Conservation (phyloP, 2,797 vertebrate genomes). For the Geotrypetes seraphini region DNA sequence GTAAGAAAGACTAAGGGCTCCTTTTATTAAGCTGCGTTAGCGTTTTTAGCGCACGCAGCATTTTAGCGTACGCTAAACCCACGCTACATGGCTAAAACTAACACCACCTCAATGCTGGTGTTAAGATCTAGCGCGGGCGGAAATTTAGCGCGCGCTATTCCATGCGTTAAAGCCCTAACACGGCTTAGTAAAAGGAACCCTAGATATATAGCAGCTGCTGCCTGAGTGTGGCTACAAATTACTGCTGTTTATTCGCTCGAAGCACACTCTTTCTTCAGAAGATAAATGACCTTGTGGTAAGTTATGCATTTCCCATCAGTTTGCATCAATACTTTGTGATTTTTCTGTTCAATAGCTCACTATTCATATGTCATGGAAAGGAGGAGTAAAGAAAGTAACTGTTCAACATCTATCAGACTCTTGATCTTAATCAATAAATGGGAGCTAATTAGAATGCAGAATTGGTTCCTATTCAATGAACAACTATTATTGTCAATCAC, state of each 20-base stretch:
- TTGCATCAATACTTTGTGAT: constrained; percentile 15
- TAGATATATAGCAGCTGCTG: constrained; percentile 18
- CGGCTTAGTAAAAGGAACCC: too few relatives aligned
- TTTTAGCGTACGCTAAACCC: too few relatives aligned
- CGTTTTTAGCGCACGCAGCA: too few relatives aligned
- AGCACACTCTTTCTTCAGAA: constrained; percentile 13
- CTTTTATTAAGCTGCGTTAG: too few relatives aligned
- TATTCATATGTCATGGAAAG: constrained; percentile 14
- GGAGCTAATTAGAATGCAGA: not conserved
- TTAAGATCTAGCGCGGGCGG: too few relatives aligned
- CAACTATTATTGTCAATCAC: not conserved
- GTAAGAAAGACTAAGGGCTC: too few relatives aligned
- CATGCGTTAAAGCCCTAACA: too few relatives aligned
- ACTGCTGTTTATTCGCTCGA: constrained; percentile 15
- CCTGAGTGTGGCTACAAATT: constrained; percentile 13
- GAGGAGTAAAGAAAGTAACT: constrained; percentile 13
- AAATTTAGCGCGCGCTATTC: too few relatives aligned
- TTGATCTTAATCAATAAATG: constrained; percentile 7
- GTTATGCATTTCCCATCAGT: constrained; percentile 23
- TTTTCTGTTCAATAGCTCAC: constrained; percentile 28
- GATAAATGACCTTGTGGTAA: constrained; percentile 13
- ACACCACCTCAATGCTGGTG: too few relatives aligned
- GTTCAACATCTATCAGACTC: constrained; percentile 2
- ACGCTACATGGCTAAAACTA: too few relatives aligned
- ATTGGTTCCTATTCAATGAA: not conserved